Conservation (phyloP, 2,113 vertebrate genomes). For the Lepus americanus region DNA sequence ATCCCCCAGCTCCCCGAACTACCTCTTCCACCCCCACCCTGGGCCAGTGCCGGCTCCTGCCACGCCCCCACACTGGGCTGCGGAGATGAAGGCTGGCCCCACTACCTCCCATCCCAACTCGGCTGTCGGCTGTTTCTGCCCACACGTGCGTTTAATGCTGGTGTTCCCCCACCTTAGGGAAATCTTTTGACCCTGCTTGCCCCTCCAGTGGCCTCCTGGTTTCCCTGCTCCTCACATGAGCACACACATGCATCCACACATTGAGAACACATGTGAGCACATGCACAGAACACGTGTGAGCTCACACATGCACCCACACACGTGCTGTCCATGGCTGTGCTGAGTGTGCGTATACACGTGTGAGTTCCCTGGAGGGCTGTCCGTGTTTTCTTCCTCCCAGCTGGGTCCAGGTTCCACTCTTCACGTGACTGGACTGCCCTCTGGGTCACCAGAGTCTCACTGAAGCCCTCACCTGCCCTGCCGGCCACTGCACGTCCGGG, state of each 20-base stretch:
- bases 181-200: neutral
- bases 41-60: rapidly evolving
- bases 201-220: neutral
- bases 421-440: neutral
- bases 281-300: too few species aligned
- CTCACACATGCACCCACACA: too few species aligned
- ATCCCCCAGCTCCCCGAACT: rapidly evolving
- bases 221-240: neutral
- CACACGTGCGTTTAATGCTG: rapidly evolving
- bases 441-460: neutral
- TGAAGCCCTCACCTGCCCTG: rapidly evolving
- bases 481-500: neutral
- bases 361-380: neutral
- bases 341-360: rapidly evolving
- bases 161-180: too few species aligned
- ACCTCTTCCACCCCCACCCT: rapidly evolving
- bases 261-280: too few species aligned
- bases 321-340: too few species aligned
- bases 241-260: rapidly evolving
- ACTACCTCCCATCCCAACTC: too few species aligned
- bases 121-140: too few species aligned
- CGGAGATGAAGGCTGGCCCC: neutral
- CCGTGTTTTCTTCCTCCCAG: too few species aligned
- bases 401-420: neutral
- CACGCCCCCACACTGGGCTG: rapidly evolving